phyloP scores from a whole-genome alignment of 2,797 vertebrate genomes.

The Leptoclinus maculatus region DNA sequence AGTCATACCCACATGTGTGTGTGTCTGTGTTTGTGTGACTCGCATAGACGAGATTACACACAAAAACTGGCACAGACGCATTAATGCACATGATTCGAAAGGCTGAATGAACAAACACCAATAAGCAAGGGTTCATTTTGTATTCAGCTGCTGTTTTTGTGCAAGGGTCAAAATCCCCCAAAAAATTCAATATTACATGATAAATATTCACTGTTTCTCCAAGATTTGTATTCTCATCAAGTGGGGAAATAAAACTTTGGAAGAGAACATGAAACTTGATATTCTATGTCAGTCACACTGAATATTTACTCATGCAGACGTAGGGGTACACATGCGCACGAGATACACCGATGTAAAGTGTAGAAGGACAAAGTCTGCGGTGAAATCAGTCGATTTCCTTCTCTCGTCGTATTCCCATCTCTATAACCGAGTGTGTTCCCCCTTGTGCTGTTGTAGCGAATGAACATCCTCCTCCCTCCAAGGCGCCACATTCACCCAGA shows the following conservation, averaged over 20 bases:
- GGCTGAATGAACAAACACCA: neutral
- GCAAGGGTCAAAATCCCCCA: neutral
- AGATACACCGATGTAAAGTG: neutral
- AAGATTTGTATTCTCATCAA: neutral
- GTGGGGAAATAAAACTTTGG: neutral
- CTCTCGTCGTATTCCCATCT: constrained; percentile 5
- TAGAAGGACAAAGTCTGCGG: constrained; percentile 7
- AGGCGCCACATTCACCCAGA: constrained; percentile 30
- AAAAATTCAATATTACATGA: constrained; percentile 2
- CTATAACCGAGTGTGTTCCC: neutral
- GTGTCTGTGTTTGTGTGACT: neutral
- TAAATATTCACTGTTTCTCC: constrained; percentile 5
- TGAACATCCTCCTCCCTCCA: constrained; percentile 21
- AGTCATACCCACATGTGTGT: constrained; percentile 12
- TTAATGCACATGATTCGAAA: constrained; percentile 22
- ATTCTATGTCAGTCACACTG: neutral
- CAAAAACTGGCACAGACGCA: neutral
- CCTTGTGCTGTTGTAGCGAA: neutral
- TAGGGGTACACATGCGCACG: neutral
- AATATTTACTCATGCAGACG: neutral
- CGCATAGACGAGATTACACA: neutral
- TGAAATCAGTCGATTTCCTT: constrained; percentile 33
- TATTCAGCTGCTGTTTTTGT: constrained; percentile 6
- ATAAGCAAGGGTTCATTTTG: neutral
- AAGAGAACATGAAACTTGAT: neutral